Evolutionary conservation across 2,888 invertebrate species (phyloP).

Genomic region (Eulithis testata): DNA sequence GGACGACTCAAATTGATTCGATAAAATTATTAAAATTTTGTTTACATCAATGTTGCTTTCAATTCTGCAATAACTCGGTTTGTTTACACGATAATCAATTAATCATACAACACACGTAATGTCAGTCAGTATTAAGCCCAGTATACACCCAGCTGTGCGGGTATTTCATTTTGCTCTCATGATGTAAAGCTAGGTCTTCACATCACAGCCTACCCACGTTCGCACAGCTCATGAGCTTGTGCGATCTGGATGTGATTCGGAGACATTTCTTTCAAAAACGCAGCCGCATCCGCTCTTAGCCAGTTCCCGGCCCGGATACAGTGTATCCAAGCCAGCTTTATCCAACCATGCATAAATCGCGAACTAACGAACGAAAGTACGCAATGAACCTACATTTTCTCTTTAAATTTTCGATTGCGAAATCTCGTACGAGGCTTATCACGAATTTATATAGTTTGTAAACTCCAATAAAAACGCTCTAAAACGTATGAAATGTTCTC

Average conservation of each 20-base stretch:
- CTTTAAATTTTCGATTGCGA: conserved; percentile 51
- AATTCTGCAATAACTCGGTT: not conserved
- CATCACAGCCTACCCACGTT: not conserved
- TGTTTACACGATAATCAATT: not conserved
- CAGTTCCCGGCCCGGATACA: not conserved
- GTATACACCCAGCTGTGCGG: not conserved
- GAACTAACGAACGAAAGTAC: conserved; percentile 38
- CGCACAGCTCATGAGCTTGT: not conserved
- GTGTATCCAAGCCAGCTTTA: not conserved
- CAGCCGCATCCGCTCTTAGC: not conserved
- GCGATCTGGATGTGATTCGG: not conserved
- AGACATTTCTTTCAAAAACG: not conserved
- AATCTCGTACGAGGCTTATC: conserved; percentile 58
- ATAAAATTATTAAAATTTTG: not conserved
- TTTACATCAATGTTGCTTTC: not conserved
- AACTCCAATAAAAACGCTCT: conserved; percentile 60
- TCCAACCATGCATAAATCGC: conserved; percentile 24
- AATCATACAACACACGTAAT: not conserved
- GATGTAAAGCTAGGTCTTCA: not conserved
- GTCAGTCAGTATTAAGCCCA: not conserved
- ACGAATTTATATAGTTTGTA: conserved; percentile 61
- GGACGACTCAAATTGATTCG: too few species aligned
- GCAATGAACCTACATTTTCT: conserved; percentile 35
- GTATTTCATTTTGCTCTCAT: not conserved
- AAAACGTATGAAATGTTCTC: conserved; percentile 26